Evolutionary conservation across 2,888 invertebrate species (phyloP), one percentile per base, ranked within the genome.

Genomic region (Steinernema hermaphroditum): DNA sequence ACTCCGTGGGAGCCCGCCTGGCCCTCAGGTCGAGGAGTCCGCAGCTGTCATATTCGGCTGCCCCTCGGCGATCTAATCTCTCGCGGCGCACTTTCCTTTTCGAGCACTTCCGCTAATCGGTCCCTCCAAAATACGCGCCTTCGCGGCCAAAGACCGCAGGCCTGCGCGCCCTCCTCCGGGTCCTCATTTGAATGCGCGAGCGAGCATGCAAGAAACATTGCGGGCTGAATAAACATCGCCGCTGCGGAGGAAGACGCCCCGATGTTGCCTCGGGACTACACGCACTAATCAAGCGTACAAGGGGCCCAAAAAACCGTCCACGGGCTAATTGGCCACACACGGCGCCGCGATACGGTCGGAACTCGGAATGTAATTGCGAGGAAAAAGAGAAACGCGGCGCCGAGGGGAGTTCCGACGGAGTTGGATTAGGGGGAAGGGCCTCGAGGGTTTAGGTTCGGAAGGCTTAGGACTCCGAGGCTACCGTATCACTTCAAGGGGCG

Each of bases 141-240:
- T 62, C 32, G 62, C 62, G 62, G 29, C 62, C 62, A 62, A 62
- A 62, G 62, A 62, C 62, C 62, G 62, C 62, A n/a, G n/a, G n/a
- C n/a, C n/a, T n/a, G 62, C 16, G 62, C 14, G 62, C 32, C 62
- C 62, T 54, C 9, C 54, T 62, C 62, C 29, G 62, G 34, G 62
- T 62, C 62, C 32, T 62, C 62, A 62, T 62, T 62, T 62, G 62
- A 62, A 62, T 62, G 62, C 62, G 62, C 62, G 29, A 62, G 62
- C 62, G 62, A 62, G 62, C 62, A 54, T 24, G 24, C 32, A 34
- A 62, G 62, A 62, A 62, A 62, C 62, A 62, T 62, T 32, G 62
- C 62, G 32, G 62, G 27, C 27, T 62, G 62, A 62, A 62, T 62
- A 62, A 62, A 62, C 62, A 62, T 19, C 49, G 49, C 19, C 49